Percentiles rank a stretch among this genome's conserved stretches.
Evolutionary conservation across 2,113 vertebrate species (phyloP).

Genomic region (Halcyon senegalensis): DNA sequence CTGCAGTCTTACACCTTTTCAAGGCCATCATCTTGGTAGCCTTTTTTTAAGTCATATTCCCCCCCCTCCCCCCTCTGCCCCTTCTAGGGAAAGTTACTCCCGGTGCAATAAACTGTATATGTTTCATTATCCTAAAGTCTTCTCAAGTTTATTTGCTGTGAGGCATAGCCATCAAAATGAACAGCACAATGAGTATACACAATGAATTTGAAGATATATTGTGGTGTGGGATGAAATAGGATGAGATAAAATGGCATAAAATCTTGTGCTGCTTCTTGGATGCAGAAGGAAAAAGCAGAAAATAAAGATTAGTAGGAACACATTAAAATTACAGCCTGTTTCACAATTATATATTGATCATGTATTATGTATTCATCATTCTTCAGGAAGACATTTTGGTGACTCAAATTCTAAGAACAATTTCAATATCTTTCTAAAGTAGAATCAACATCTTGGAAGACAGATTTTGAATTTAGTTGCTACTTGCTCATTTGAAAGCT

Average conservation of each 20-base stretch:
- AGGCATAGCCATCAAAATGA: not conserved
- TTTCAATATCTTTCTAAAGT: not conserved
- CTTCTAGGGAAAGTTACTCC: not conserved
- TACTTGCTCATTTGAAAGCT: not conserved
- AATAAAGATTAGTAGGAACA: not conserved
- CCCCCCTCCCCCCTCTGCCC: accelerated
- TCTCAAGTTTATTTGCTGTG: not conserved
- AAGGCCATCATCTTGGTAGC: not conserved
- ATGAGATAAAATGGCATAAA: not conserved
- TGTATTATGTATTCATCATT: not conserved
- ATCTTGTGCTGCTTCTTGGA: not conserved
- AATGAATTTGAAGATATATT: not conserved
- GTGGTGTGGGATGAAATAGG: not conserved
- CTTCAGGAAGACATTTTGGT: not conserved
- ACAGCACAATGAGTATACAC: not conserved
- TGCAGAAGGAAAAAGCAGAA: not conserved
- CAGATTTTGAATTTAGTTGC: not conserved
- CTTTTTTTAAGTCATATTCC: not conserved
- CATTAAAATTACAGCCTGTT: not conserved
- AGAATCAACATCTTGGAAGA: not conserved
- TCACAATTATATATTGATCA: not conserved
- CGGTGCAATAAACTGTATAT: not conserved
- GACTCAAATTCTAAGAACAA: not conserved
- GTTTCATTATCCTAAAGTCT: not conserved
- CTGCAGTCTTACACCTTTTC: not conserved